Evolutionary conservation across 2,797 vertebrate genomes (phyloP).

Genomic region (Adelosebastes latens): DNA sequence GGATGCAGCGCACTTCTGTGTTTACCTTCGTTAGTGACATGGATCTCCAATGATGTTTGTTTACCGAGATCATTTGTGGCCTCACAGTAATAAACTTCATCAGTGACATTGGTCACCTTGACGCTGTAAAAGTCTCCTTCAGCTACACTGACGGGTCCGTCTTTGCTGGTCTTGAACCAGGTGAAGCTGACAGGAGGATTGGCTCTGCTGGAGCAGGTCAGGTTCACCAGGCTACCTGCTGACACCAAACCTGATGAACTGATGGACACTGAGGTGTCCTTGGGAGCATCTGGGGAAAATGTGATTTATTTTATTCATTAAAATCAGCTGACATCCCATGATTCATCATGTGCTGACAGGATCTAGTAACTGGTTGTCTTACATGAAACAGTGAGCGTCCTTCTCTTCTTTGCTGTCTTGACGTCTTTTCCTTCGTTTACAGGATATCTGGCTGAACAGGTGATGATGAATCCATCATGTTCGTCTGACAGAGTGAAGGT

Average conservation of each 20-base stretch:
- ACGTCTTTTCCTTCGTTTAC: not conserved
- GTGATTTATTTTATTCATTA: not conserved
- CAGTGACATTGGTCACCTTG: not conserved
- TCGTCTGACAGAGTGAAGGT: constrained; percentile 52
- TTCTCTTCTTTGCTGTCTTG: not conserved
- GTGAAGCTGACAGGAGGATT: constrained; percentile 59
- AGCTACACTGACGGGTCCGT: rapidly evolving
- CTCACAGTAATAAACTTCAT: not conserved
- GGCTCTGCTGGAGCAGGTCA: constrained; percentile 72
- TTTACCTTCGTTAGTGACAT: constrained; percentile 32
- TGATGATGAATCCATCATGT: constrained; percentile 50
- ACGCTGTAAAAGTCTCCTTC: not conserved
- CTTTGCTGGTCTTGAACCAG: constrained; percentile 49
- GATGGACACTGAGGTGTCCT: constrained; percentile 42
- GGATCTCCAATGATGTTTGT: not conserved
- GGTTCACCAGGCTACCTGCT: constrained; percentile 56
- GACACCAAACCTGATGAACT: constrained; percentile 40
- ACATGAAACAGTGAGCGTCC: constrained; percentile 43
- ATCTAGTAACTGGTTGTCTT: constrained; percentile 1
- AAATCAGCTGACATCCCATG: not conserved
- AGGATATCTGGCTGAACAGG: constrained; percentile 53
- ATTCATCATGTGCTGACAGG: not conserved
- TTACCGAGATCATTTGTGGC: not conserved
- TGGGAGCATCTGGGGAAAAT: constrained; percentile 60
- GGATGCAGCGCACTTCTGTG: not conserved